Evolutionary conservation across 2,888 invertebrate genomes (phyloP), one percentile per base, ranked within the genome.

Genomic region (Anoplius nigerrimus): DNA sequence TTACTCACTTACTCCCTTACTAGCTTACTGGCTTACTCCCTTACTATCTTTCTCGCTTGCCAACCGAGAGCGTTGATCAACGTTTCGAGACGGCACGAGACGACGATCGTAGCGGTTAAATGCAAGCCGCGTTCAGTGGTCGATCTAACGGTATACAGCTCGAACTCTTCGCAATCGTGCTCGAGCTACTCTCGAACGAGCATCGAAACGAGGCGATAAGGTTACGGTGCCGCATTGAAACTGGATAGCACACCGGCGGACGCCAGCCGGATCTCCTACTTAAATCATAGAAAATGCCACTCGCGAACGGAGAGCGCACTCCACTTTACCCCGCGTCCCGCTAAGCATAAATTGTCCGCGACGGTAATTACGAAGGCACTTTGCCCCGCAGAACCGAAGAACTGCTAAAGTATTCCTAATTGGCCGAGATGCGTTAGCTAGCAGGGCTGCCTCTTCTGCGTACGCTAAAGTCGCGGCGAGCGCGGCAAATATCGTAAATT

Each of bases 161-260:
- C n/a, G 4, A 24, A 52, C 20, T 45, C 21, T 22, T 6, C 52
- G 22, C 66, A 59, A 68, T 52, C 52, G 56, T 56, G 65, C 57
- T 60, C 62, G 46, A 20, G 42, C 67, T 46, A 54, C 57, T 67
- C 57, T 74, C 34, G 72, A 74, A 72, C 67, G 64, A 52, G 60
- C 63, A 74, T 71, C 63, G 67, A 71, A 78, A 75, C 67, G 56
- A 15, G 45, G 52, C 66, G 78, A 72, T 79, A 78, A 74, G 62
- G 54, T 78, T 78, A 78, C 79, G 51, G 48, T 20, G 56, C 34
- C 42, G 22, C 62, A 24, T 52, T 16, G 76, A 69, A 78, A 78
- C 66, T 45, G 60, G 74, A 74, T 69, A 62, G 4, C 62, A 43
- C 42, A n/a, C 62, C 42, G 58, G 54, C 52, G 62, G 43, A 62